Evolutionary conservation across 1,140 invertebrate species (phyloP).

Genomic region (Dendroctonus ponderosae): DNA sequence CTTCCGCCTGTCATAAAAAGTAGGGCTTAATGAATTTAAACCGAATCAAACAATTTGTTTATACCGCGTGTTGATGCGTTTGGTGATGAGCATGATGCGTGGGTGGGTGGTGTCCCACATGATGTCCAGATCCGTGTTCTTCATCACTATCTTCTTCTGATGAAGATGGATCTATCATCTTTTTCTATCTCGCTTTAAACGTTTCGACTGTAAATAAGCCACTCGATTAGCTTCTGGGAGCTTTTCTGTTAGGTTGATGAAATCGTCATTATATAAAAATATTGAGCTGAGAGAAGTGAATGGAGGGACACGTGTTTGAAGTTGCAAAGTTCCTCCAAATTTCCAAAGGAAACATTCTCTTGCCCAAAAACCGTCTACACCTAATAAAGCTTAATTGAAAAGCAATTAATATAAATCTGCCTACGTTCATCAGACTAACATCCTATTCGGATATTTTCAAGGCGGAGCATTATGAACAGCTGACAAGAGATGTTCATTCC

Average conservation of each 20-base stretch:
- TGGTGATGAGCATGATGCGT: constrained; percentile 46
- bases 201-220: constrained; percentile 36
- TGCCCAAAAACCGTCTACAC: background rate
- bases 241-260: background rate
- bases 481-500: no score
- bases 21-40: background rate
- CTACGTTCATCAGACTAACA: no score
- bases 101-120: constrained; percentile 45
- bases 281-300: background rate
- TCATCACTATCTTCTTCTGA: constrained; percentile 86
- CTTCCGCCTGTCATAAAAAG: constrained; percentile 37
- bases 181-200: constrained; percentile 50
- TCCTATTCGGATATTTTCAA: no score
- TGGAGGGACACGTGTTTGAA: background rate
- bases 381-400: background rate
- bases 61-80: constrained; percentile 41
- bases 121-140: constrained; percentile 64
- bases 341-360: background rate
- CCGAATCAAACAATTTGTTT: constrained; percentile 2
- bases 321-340: background rate
- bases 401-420: background rate
- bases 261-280: background rate
- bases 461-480: no score
- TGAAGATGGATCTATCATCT: constrained; percentile 86
- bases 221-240: background rate